phyloP scores from a whole-genome alignment of 2,113 vertebrate genomes.

The Astatoreochromis straeleni region DNA sequence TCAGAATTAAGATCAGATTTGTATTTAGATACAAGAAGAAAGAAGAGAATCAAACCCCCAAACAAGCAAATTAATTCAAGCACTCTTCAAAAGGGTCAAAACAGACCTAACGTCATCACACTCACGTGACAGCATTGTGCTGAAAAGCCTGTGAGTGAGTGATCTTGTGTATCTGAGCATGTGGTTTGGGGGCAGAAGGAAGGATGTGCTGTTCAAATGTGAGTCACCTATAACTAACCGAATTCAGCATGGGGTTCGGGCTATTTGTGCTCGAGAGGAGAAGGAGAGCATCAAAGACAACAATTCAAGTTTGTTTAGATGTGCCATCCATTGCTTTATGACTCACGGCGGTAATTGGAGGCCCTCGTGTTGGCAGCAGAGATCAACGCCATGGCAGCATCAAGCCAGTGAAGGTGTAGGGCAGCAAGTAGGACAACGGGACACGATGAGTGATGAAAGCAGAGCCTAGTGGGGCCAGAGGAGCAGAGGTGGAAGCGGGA shows the following conservation, averaged over 20 bases:
- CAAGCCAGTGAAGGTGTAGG: conserved; percentile 16
- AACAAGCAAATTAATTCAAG: not conserved
- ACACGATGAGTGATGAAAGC: conserved; percentile 27
- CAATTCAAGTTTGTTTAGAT: conserved; percentile 3
- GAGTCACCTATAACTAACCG: conserved; percentile 27
- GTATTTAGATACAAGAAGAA: not conserved
- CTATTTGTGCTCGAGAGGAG: not conserved
- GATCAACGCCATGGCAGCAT: conserved; percentile 10
- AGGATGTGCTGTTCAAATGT: not conserved
- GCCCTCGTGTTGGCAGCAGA: conserved; percentile 9
- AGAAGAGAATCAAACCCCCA: not conserved
- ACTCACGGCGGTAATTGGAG: conserved; percentile 16
- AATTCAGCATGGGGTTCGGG: not conserved
- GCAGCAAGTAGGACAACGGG: conserved; percentile 17
- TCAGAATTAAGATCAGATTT: not conserved
- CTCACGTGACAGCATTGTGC: not conserved
- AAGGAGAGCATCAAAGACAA: not conserved
- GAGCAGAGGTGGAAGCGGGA: conserved; percentile 40
- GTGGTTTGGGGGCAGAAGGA: not conserved
- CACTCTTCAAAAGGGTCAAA: not conserved
- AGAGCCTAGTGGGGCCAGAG: conserved; percentile 11
- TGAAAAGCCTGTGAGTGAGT: not conserved
- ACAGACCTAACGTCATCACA: not conserved
- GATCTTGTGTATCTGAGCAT: not conserved
- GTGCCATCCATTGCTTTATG: not conserved